Conservation (phyloP, 1,140 invertebrate species). For the Polypedilum pembai region DNA sequence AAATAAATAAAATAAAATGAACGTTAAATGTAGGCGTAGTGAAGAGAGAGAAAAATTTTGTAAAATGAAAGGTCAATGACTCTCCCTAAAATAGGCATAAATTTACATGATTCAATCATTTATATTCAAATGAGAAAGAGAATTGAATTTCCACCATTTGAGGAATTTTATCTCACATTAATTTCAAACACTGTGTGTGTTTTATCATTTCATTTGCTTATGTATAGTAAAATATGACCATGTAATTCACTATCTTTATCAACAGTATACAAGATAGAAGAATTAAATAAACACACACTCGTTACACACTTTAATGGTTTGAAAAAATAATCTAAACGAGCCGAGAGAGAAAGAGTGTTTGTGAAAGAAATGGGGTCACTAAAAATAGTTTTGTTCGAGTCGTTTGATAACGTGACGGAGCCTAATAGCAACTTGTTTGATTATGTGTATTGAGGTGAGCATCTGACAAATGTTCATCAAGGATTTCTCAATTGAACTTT, state of each 20-base stretch:
- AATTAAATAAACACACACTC: not conserved
- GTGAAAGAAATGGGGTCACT: slow-evolving; percentile 4
- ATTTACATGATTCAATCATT: too few species aligned
- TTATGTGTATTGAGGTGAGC: not conserved
- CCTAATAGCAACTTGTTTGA: slow-evolving; percentile 4
- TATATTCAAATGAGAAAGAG: too few species aligned
- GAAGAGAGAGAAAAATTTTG: too few species aligned
- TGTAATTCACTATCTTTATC: not conserved
- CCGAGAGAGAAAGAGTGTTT: not conserved
- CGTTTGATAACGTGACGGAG: not conserved
- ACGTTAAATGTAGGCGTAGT: too few species aligned
- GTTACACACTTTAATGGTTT: not conserved
- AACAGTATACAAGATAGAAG: not conserved
- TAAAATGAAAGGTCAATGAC: too few species aligned
- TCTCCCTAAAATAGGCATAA: too few species aligned
- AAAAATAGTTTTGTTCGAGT: not conserved
- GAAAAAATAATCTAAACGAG: not conserved
- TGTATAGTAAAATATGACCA: not conserved
- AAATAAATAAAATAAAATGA: too few species aligned
- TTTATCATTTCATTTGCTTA: too few species aligned
- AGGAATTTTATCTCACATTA: too few species aligned
- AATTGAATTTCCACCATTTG: too few species aligned
- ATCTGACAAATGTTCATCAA: slow-evolving; percentile 18
- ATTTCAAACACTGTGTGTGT: too few species aligned
- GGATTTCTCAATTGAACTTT: not conserved